A percentile compares a stretch with the other conserved stretches of the same genome.
These are phyloP conservation scores for Esox niger DNA, from an alignment of 2,113 vertebrate genomes.

Conservation along the genomic window DNA sequence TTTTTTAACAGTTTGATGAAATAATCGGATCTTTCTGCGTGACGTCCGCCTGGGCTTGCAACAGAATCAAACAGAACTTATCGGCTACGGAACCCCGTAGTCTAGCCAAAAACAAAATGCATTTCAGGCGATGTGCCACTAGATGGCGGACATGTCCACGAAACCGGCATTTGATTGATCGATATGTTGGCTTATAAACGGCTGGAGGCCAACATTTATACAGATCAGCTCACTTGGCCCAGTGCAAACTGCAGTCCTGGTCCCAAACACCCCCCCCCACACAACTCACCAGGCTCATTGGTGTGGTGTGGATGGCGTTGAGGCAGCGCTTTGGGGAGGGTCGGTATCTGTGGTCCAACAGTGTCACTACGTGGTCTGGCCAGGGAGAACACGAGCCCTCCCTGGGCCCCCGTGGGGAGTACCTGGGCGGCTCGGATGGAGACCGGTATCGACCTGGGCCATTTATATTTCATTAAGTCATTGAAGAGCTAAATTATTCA, in stretches of 20 bases:
- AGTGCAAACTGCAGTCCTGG: background rate
- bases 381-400: slow-evolving; percentile 30
- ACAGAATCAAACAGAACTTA: background rate
- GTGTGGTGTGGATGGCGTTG: slow-evolving; percentile 11
- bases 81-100: background rate
- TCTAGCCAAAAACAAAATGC: slow-evolving; percentile 24
- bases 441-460: slow-evolving; percentile 56
- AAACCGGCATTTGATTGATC: background rate
- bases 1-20: background rate
- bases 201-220: background rate
- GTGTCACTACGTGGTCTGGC: slow-evolving; percentile 47
- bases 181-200: background rate
- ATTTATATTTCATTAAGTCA: slow-evolving; percentile 66
- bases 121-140: background rate
- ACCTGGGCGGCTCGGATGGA: slow-evolving; percentile 58
- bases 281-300: slow-evolving; percentile 9
- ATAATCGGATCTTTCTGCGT: background rate
- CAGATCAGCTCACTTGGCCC: background rate
- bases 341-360: slow-evolving; percentile 27
- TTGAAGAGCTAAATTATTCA: slow-evolving; percentile 72
- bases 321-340: slow-evolving; percentile 36
- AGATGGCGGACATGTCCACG: background rate
- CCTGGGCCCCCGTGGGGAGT: slow-evolving; percentile 44
- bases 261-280: background rate
- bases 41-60: background rate